Evolutionary conservation across 35 echinoderm and acorn worm species (phyloP), one percentile per base, ranked within the genome.

Genomic region (Holothuria glaberrima): DNA sequence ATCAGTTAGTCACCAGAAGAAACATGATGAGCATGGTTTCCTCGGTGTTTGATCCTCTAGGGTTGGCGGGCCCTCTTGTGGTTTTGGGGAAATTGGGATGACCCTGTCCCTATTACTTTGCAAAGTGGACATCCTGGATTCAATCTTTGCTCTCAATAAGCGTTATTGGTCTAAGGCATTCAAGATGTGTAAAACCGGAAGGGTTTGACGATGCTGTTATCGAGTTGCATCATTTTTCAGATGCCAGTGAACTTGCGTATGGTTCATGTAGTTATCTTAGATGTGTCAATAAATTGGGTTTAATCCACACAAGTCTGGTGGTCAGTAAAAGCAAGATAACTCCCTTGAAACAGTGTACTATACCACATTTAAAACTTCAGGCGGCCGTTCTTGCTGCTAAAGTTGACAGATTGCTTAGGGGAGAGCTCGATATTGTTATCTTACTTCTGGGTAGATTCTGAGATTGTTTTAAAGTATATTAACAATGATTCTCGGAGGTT

Each of bases 201-300:
- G 44, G 30, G 46, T 89, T 54, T 76, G 85, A 88, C 38, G 85
- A 88, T 35, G 85, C 70, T 57, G 25, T 62, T 66, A 48, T 70
- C 31, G 84, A 87, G 48, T 48, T 70, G 22, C 84, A 87, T 48
- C 84, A 87, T 48, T 87, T 68, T 70, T 67, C 28, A 18, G 59
- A 87, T 68, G 84, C 84, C 19, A 67, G 59, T 30, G 31, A 31
- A 44, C 22, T 24, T 24, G 84, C 14, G 27, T 87, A 70, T 70
- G 62, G 84, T 87, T 62, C 25, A 35, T 87, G 84, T 68, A 62
- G 50, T 27, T 87, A 87, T 62, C 84, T 87, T 41, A 66, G 84
- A 87, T 62, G 29, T 48, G 75, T 82, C 18, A 63, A 89, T 60
- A 77, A 63, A 45, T 5, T 56, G n/a, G 58, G 75, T 82, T 19